Conservation (phyloP, 2,113 vertebrate genomes). For the Engraulis encrasicolus region DNA sequence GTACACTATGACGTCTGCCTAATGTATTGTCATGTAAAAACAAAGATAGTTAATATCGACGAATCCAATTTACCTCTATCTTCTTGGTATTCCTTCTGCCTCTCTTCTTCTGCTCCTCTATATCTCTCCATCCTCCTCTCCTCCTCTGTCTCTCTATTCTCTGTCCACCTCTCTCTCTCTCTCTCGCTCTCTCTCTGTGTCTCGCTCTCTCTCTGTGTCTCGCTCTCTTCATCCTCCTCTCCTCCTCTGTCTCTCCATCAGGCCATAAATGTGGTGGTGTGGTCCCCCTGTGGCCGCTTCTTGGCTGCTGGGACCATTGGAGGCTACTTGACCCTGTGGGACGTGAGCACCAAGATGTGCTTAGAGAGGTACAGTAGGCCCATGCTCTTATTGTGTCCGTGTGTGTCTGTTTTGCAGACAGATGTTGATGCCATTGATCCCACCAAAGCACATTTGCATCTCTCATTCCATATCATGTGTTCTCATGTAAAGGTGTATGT, state of each 20-base stretch:
- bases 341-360: constrained; percentile 81
- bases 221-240: background rate
- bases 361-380: constrained; percentile 95
- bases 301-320: constrained; percentile 86
- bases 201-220: too few relatives aligned
- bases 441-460: too few relatives aligned
- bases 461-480: background rate
- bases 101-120: too few relatives aligned
- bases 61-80: too few relatives aligned
- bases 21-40: too few relatives aligned
- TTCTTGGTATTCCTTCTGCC: too few relatives aligned
- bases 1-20: too few relatives aligned
- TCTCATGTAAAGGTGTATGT: background rate
- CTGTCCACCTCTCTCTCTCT: background rate
- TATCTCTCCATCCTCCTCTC: too few relatives aligned
- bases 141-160: too few relatives aligned
- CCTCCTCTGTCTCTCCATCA: constrained; percentile 53
- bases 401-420: background rate
- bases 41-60: too few relatives aligned
- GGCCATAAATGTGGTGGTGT: constrained; percentile 87
- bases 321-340: constrained; percentile 85
- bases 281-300: constrained; percentile 90
- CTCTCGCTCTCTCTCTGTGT: background rate
- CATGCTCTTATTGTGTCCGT: background rate
- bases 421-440: constrained; percentile 20